Base-by-base conservation (phyloP, 1,140 invertebrate species). In the Neotoxoptera formosana region DNA sequence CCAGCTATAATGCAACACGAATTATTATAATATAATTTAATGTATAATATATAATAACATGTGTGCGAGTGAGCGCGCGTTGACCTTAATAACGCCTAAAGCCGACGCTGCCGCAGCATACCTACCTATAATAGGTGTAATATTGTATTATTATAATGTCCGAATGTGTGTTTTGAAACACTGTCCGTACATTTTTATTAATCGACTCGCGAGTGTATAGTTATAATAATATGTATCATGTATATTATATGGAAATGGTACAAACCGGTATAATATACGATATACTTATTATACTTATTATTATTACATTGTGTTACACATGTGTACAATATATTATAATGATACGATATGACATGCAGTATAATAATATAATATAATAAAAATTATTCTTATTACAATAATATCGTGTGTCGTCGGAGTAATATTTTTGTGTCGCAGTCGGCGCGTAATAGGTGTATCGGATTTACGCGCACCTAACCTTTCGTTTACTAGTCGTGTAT, bases 141-240 rank as follows among this genome's bases (percentile, higher is more conserved):
- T 17, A 51, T 47, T 11, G 47, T 51, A 20, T 20, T 83, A 23
- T n/a, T 76, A 83, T 84, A 84, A 45, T 84, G 83, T 47, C 45
- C 45, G 84, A 47, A n/a, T 87, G 84, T 87, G 45, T 87, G 47
- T 87, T 87, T 87, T 48, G 86, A 87, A 87, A 87, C 86, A 48
- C 83, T 45, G 36, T 84, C 23, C 14, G 45, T n/a, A 67, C 60
- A 2, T 48, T 17, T 17, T 51, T 51, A 48, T 48, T 47, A 86
- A 86, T 86, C 41, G 41, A 86, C 84, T 45, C 25, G 11, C 25
- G 25, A 7, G 25, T 36, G 51, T 67, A 36, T 81, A 81, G 14
- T 14, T 34, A 14, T 36, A 45, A 8, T 41, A 41, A 83, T 81
- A 76, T 76, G 30, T 76, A 76, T 76, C 25, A n/a, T 81, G 7